Percentiles rank a stretch among this genome's conserved stretches.
These are phyloP conservation scores for Ceratoteleas bidentatus DNA, from an alignment of 1,140 invertebrate genomes.

Conservation along the genomic window DNA sequence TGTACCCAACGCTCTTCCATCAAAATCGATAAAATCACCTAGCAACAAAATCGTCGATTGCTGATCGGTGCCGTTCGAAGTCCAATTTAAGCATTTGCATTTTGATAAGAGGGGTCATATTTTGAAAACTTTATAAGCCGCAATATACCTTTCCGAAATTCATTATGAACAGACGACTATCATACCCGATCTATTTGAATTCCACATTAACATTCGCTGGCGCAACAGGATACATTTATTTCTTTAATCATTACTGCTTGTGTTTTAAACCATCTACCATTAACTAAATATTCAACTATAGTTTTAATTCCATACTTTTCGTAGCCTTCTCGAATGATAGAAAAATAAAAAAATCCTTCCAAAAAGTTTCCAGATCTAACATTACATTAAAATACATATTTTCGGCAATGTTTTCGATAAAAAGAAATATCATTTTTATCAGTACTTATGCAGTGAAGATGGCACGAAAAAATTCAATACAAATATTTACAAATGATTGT, in stretches of 20 bases:
- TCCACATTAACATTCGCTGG: background rate
- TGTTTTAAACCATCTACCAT: no score
- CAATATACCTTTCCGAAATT: background rate
- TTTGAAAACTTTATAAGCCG: background rate
- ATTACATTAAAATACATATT: no score
- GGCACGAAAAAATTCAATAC: no score
- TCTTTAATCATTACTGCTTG: background rate
- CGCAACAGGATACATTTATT: background rate
- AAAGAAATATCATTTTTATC: no score
- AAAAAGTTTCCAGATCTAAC: no score
- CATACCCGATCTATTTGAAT: background rate
- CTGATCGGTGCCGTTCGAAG: background rate
- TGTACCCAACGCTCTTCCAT: background rate
- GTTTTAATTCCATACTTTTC: no score
- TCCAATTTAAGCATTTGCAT: background rate
- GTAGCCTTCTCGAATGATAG: no score
- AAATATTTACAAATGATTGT: no score
- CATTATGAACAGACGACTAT: background rate
- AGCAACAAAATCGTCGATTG: background rate
- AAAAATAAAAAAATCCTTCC: no score
- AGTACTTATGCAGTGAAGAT: no score
- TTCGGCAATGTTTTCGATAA: no score
- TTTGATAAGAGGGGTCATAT: background rate
- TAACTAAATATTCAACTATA: no score
- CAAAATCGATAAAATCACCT: background rate